phyloP scores from a whole-genome alignment of 2,797 vertebrate species.

The Diplodus puntazzo region DNA sequence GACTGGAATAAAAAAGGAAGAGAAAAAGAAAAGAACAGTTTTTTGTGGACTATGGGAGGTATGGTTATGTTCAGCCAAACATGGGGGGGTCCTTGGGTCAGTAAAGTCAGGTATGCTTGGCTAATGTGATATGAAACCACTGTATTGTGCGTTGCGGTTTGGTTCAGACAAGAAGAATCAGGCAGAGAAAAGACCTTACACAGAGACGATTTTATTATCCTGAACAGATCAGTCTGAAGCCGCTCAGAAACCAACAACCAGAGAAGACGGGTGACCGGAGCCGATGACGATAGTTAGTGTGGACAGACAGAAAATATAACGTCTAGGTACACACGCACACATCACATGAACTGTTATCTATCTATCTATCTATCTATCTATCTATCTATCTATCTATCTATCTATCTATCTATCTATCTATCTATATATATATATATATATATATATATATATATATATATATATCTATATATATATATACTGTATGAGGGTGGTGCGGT shows the following conservation, averaged over 20 bases:
- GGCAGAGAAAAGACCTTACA: slow-evolving; percentile 6
- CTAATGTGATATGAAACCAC: neutral
- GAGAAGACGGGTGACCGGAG: slow-evolving; percentile 25
- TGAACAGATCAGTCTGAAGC: slow-evolving; percentile 30
- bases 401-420: too few relatives aligned
- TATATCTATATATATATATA: neutral
- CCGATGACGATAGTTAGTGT: neutral
- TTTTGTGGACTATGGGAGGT: too few relatives aligned
- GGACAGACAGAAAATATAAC: slow-evolving; percentile 37
- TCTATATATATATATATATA: too few relatives aligned
- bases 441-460: too few relatives aligned
- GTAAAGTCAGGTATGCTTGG: too few relatives aligned
- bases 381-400: too few relatives aligned
- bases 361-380: too few relatives aligned
- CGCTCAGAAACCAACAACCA: slow-evolving; percentile 42
- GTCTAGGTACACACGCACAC: slow-evolving; percentile 20
- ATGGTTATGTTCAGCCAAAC: too few relatives aligned
- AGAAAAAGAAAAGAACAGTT: too few relatives aligned
- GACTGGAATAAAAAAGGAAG: too few relatives aligned
- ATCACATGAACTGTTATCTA: slow-evolving; percentile 31
- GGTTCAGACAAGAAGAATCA: neutral
- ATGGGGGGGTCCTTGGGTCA: too few relatives aligned
- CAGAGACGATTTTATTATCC: slow-evolving; percentile 61
- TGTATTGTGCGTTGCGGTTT: too few relatives aligned
- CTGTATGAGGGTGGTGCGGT: slow-evolving; percentile 22